Evolutionary conservation across 2,797 vertebrate species (phyloP).

Genomic region (Ispidina picta): DNA sequence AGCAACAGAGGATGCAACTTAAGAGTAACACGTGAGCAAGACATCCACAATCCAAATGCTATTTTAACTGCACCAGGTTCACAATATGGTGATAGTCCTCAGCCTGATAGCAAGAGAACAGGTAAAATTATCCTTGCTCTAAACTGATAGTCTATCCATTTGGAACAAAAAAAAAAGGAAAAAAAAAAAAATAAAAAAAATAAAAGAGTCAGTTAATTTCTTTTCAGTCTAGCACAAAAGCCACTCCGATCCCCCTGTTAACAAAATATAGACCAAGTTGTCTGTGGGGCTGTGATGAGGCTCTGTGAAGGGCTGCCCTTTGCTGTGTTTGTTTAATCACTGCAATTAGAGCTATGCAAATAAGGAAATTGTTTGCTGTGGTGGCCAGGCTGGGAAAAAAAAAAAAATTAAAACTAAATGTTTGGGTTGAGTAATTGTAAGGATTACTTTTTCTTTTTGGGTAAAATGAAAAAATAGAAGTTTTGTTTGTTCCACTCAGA

Average conservation of each 20-base stretch:
- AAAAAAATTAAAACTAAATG: background rate
- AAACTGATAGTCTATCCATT: constrained; percentile 46
- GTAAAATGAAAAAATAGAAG: background rate
- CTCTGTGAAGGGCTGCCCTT: constrained; percentile 7
- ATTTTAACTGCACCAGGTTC: constrained; percentile 22
- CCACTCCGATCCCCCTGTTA: constrained; percentile 2
- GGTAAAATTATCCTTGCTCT: constrained; percentile 51
- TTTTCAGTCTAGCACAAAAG: constrained; percentile 43
- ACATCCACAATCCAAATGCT: constrained; percentile 52
- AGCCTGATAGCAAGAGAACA: constrained; percentile 18
- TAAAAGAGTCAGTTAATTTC: background rate
- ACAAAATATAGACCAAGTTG: constrained; percentile 59
- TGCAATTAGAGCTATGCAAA: constrained; percentile 62
- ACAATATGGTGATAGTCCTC: constrained; percentile 12
- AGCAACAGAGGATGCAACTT: constrained; percentile 12
- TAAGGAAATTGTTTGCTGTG: constrained; percentile 44
- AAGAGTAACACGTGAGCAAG: background rate
- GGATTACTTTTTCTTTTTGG: background rate
- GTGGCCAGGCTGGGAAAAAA: background rate
- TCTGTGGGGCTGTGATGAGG: constrained; percentile 34
- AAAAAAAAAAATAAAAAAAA: too few species aligned
- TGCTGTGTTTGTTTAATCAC: constrained; percentile 56
- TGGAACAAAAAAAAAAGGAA: background rate
- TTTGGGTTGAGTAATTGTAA: constrained; percentile 10
- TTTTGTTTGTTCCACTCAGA: background rate